These are phyloP conservation scores for Drosophila ohnishii DNA, from an alignment of 1,140 invertebrate species.

Conservation along the genomic window DNA sequence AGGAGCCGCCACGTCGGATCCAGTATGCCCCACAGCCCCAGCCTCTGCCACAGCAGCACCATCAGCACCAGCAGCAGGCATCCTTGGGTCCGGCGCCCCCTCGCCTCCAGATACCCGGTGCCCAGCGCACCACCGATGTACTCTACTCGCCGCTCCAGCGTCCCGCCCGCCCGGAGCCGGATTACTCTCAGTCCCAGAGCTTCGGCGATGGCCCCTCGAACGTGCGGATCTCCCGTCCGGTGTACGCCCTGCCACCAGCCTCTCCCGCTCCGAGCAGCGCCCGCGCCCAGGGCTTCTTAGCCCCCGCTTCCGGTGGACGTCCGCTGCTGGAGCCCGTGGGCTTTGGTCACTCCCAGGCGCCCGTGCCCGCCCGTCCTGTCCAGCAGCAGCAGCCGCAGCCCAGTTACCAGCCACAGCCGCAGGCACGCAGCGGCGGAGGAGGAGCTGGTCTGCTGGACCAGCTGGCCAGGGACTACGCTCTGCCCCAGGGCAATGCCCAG, in stretches of 20 bases:
- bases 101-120: slow-evolving; percentile 81
- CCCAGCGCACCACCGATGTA: slow-evolving; percentile 77
- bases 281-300: slow-evolving; percentile 74
- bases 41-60: slow-evolving; percentile 42
- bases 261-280: slow-evolving; percentile 72
- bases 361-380: slow-evolving; percentile 60
- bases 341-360: slow-evolving; percentile 64
- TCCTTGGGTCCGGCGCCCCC: slow-evolving; percentile 66
- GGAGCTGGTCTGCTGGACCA: slow-evolving; percentile 89
- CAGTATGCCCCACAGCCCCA: slow-evolving; percentile 74
- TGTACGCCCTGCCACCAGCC: slow-evolving; percentile 74
- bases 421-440: slow-evolving; percentile 82
- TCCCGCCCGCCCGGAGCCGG: slow-evolving; percentile 74
- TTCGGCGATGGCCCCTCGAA: slow-evolving; percentile 77
- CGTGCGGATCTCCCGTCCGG: slow-evolving; percentile 78
- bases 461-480: slow-evolving; percentile 90
- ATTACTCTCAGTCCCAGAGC: slow-evolving; percentile 75
- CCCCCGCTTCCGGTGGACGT: slow-evolving; percentile 72
- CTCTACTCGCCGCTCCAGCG: slow-evolving; percentile 77
- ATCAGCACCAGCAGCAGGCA: slow-evolving; percentile 53
- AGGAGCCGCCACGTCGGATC: slow-evolving; percentile 72
- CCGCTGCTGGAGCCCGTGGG: slow-evolving; percentile 69
- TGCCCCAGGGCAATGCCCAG: slow-evolving; percentile 87
- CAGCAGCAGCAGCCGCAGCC: slow-evolving; percentile 65
- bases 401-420: slow-evolving; percentile 82